A percentile compares a stretch with the other conserved stretches of the same genome.
These are phyloP conservation scores for Aethes cnicana DNA, from an alignment of 2,888 invertebrate species.

Conservation along the genomic window DNA sequence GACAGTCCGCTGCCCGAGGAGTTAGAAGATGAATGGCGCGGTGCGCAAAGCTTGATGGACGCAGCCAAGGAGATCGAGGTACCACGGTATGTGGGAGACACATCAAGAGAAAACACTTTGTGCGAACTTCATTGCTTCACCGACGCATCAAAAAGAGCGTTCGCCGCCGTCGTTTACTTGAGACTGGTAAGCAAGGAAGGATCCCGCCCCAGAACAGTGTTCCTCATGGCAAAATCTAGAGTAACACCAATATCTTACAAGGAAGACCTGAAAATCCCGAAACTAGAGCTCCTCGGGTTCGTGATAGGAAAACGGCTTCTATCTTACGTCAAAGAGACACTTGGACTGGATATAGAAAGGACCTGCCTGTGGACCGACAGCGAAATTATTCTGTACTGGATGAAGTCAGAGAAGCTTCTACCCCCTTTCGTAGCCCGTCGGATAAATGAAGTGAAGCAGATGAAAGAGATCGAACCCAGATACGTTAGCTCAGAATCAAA, in stretches of 20 bases:
- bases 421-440: neutral
- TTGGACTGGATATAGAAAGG: neutral
- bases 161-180: slow-evolving; percentile 24
- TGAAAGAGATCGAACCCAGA: neutral
- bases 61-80: neutral
- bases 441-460: neutral
- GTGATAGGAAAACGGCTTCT: neutral
- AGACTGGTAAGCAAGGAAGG: neutral
- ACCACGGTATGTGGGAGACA: neutral
- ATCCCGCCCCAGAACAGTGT: neutral
- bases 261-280: neutral
- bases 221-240: neutral
- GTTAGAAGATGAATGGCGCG: neutral
- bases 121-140: neutral
- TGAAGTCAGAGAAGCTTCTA: neutral
- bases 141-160: neutral
- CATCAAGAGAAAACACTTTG: neutral
- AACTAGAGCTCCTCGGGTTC: neutral
- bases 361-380: neutral
- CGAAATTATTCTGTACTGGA: neutral
- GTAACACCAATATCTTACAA: neutral
- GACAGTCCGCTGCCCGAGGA: neutral
- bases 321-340: neutral
- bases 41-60: neutral
- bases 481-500: slow-evolving; percentile 12